Evolutionary conservation across 2,888 invertebrate species (phyloP).

Genomic region (Amaurobius ferox): DNA sequence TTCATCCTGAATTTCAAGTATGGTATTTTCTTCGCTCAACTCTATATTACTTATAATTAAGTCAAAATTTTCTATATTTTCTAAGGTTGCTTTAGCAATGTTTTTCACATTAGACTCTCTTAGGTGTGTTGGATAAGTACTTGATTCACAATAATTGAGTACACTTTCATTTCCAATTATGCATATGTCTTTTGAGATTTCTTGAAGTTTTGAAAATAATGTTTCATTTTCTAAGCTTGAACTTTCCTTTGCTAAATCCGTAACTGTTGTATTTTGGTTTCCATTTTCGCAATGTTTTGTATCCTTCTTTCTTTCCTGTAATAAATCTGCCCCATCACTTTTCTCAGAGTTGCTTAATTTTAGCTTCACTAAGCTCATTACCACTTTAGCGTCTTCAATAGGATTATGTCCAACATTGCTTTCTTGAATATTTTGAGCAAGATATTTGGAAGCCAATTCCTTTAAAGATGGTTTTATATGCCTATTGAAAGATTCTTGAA

Average conservation of each 20-base stretch:
- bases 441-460: constrained; percentile 86
- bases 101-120: too few species aligned
- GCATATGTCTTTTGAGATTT: constrained; percentile 28
- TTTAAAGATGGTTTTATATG: constrained; percentile 89
- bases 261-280: too few species aligned
- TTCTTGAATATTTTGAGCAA: constrained; percentile 87
- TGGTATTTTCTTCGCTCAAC: neutral
- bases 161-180: constrained; percentile 25
- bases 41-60: neutral
- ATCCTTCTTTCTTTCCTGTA: too few species aligned
- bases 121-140: constrained; percentile 5
- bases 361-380: constrained; percentile 89
- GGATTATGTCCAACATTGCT: constrained; percentile 80
- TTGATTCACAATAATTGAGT: constrained; percentile 17
- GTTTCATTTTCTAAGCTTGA: neutral
- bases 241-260: neutral
- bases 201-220: constrained; percentile 20
- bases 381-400: constrained; percentile 94
- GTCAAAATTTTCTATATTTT: too few species aligned
- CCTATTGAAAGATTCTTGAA: constrained; percentile 87
- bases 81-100: too few species aligned
- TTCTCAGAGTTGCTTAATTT: constrained; percentile 85
- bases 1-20: too few species aligned
- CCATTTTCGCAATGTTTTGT: too few species aligned
- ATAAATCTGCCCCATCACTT: constrained; percentile 83